phyloP scores from a whole-genome alignment of 2,888 invertebrate species.

The Cyaniris semiargus region DNA sequence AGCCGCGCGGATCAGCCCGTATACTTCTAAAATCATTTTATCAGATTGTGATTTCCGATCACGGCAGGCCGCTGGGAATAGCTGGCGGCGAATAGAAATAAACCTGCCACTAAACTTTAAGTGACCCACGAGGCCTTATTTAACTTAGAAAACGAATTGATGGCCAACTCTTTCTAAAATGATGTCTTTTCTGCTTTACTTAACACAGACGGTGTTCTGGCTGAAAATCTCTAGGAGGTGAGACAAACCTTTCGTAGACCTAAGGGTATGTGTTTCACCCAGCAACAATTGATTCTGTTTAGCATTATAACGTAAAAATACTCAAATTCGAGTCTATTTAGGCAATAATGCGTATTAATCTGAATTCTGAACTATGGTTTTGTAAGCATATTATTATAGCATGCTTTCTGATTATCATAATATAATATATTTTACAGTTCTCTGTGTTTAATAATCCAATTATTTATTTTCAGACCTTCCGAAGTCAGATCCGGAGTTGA shows the following conservation, averaged over 20 bases:
- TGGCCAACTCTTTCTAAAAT: not conserved
- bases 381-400: too few relatives aligned
- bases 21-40: not conserved
- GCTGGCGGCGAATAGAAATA: conserved; percentile 7
- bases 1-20: not conserved
- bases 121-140: not conserved
- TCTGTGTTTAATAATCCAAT: too few relatives aligned
- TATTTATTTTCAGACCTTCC: conserved; percentile 38
- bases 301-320: too few relatives aligned
- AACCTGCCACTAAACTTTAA: not conserved
- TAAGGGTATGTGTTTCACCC: too few relatives aligned
- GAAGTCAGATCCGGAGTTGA: conserved; percentile 57
- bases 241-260: not conserved
- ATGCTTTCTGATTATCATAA: too few relatives aligned
- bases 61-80: not conserved
- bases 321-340: too few relatives aligned
- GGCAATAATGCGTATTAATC: too few relatives aligned
- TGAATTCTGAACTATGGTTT: too few relatives aligned
- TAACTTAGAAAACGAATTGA: not conserved
- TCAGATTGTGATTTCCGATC: not conserved
- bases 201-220: not conserved
- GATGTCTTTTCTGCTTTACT: not conserved
- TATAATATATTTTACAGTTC: too few relatives aligned
- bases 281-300: too few relatives aligned
- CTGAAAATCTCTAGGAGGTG: not conserved